phyloP scores from a whole-genome alignment of 2,113 vertebrate species.

The Mastomys coucha region DNA sequence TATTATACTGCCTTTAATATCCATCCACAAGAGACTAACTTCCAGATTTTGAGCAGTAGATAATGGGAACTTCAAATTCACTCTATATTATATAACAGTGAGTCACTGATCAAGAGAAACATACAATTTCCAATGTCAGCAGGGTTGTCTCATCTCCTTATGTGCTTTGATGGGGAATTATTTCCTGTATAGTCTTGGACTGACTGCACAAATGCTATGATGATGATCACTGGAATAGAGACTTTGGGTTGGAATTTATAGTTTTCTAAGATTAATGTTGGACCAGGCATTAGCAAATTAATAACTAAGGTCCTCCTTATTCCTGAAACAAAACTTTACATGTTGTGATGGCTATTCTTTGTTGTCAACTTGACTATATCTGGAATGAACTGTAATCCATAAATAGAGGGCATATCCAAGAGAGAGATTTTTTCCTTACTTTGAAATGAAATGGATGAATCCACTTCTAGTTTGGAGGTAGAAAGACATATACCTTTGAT shows the following conservation, averaged over 20 bases:
- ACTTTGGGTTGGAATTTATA: background rate
- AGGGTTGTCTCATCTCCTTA: background rate
- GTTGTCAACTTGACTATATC: background rate
- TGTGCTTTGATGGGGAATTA: background rate
- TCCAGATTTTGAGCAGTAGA: background rate
- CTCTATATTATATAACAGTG: background rate
- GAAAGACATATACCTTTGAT: background rate
- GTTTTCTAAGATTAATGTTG: background rate
- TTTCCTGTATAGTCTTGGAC: background rate
- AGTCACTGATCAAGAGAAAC: slow-evolving; percentile 13
- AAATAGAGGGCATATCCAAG: background rate
- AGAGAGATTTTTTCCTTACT: background rate
- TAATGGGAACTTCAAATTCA: background rate
- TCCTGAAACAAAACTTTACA: background rate
- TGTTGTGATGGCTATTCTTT: background rate
- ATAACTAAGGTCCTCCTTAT: background rate
- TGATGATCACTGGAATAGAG: background rate
- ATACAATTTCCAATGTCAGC: background rate
- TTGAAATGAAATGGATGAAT: background rate
- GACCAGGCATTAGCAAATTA: background rate
- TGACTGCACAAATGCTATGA: background rate
- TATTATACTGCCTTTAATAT: background rate
- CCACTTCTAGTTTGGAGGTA: background rate
- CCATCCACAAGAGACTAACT: background rate
- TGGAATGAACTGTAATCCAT: background rate